Base-by-base conservation (phyloP, 2,888 invertebrate species). In the Chaetoderma sp. region DNA sequence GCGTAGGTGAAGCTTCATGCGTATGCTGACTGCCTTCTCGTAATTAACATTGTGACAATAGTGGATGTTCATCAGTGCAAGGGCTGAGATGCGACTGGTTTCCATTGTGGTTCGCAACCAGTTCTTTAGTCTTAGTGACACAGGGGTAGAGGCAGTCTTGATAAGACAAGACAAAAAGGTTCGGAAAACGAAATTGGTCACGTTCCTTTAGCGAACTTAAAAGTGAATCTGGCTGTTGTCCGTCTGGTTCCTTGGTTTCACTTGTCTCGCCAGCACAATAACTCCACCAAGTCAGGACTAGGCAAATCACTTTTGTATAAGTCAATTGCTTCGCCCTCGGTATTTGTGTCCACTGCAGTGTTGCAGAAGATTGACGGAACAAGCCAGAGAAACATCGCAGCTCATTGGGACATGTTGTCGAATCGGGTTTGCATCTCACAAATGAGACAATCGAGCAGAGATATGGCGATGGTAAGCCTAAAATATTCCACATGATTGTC, bases 41-140 rank as follows among this genome's bases (percentile, higher is more conserved):
- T 58, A 50, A 61, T 61, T 42, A 18, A 58, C 44, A 16, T 28
- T 5, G 25, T 59, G 62, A 21, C 62, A 36, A 39, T 58, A 57
- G 44, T 61, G 62, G 18, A 60, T 61, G 39, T 61, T 61, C 56
- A 61, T 61, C 6, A 61, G 58, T 18, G 62, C 62, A 36, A 61
- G 25, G 13, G 21, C 30, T 30, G 56, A 61, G 5, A 61, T 36
- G 21, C 56, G 39, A 25, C 6, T 60, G n/a, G n/a, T n/a, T n/a
- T n/a, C n/a, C n/a, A 16, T n/a, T 33, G 23, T n/a, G n/a, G 25
- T 33, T 57, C n/a, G 57, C 30, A 16, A 39, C 8, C 21, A 30
- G 57, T 33, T 33, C 25, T 39, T 36, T 36, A 36, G 49, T 57
- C 57, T 8, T 50, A n/a, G n/a, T n/a, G n/a, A n/a, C n/a, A n/a